Percentiles rank a stretch among this genome's conserved stretches.
These are phyloP conservation scores for Lysiphlebus fabarum DNA, from an alignment of 1,140 invertebrate species.

Conservation along the genomic window DNA sequence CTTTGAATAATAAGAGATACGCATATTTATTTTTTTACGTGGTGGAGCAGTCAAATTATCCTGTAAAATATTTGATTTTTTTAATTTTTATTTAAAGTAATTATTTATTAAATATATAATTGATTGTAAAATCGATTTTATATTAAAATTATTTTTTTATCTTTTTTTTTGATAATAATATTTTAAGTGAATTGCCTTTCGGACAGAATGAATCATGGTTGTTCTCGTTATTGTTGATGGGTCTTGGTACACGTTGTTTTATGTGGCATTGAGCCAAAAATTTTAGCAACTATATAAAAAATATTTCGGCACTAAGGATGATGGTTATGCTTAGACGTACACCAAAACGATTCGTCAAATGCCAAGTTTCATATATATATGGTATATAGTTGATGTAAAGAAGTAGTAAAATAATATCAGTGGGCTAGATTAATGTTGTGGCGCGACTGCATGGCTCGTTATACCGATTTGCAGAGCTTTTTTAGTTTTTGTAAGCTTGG, in stretches of 20 bases:
- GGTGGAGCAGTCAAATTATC: too few species aligned
- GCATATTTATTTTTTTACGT: too few species aligned
- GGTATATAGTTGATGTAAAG: conserved; percentile 38
- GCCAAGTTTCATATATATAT: conserved; percentile 26
- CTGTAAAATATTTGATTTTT: too few species aligned
- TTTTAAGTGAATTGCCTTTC: not conserved
- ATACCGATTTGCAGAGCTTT: conserved; percentile 46
- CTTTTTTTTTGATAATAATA: conserved; percentile 1
- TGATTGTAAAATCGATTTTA: too few species aligned
- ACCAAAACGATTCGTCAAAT: conserved; percentile 12
- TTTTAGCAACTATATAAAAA: conserved; percentile 22
- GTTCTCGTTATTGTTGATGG: not conserved
- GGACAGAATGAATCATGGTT: not conserved
- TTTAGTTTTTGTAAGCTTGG: conserved; percentile 2
- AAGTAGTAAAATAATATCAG: not conserved
- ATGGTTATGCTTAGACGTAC: conserved; percentile 17
- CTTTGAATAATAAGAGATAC: too few species aligned
- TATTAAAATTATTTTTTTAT: not conserved
- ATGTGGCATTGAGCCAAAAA: conserved; percentile 21
- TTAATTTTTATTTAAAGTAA: too few species aligned
- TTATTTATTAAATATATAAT: too few species aligned
- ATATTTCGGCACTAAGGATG: too few species aligned
- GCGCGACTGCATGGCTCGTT: conserved; percentile 45
- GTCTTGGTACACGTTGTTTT: too few species aligned
- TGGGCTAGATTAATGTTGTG: conserved; percentile 40